These are phyloP conservation scores for Kradibia gibbosae DNA, from an alignment of 1,140 invertebrate genomes.

Conservation along the genomic window DNA sequence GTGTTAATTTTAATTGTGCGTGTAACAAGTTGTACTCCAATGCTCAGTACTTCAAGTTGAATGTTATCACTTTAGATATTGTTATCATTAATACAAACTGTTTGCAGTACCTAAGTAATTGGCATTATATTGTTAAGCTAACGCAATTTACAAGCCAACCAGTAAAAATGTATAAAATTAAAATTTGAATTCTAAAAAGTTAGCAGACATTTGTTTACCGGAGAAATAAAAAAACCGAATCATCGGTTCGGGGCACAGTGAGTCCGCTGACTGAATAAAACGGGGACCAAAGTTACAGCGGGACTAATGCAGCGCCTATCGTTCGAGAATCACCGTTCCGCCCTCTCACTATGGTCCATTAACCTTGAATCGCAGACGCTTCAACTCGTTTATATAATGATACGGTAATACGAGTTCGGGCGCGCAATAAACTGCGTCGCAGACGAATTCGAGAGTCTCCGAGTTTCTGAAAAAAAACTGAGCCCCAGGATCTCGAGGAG, in stretches of 20 bases:
- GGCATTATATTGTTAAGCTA: too few species aligned
- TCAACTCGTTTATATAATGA: conserved; percentile 34
- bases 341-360: conserved; percentile 18
- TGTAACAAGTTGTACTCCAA: too few species aligned
- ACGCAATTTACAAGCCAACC: too few species aligned
- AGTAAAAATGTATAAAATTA: too few species aligned
- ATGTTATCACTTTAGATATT: too few species aligned
- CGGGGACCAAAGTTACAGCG: not conserved
- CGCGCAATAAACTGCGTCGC: not conserved
- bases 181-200: too few species aligned
- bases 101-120: too few species aligned
- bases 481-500: not conserved
- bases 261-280: not conserved
- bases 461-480: not conserved
- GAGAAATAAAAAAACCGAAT: not conserved
- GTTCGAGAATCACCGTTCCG: conserved; percentile 2
- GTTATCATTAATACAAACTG: too few species aligned
- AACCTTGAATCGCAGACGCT: conserved; percentile 34
- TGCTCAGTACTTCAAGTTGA: too few species aligned
- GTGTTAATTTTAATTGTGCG: too few species aligned
- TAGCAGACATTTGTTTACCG: too few species aligned
- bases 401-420: conserved; percentile 12
- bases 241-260: not conserved
- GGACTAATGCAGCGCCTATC: not conserved
- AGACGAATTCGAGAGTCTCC: not conserved